These are phyloP conservation scores for Thymallus thymallus DNA, from an alignment of 2,113 vertebrate species.

Conservation along the genomic window DNA sequence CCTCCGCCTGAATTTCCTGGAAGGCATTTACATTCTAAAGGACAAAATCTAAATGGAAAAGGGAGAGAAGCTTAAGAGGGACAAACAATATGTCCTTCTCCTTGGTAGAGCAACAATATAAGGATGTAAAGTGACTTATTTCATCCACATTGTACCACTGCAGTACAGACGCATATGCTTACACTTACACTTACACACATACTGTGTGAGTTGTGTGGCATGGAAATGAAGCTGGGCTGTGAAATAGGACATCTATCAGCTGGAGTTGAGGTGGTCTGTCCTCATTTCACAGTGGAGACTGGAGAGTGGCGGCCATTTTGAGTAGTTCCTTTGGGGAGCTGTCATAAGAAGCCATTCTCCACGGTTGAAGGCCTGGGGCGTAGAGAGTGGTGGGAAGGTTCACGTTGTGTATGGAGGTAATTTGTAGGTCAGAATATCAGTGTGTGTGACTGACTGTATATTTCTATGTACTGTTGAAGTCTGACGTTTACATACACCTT, in stretches of 20 bases:
- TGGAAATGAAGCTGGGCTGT: neutral
- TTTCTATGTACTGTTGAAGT: no score
- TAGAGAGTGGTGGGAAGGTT: constrained; percentile 4
- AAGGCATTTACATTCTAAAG: neutral
- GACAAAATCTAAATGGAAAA: no score
- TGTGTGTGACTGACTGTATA: neutral
- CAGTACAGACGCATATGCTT: constrained; percentile 9
- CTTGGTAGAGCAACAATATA: neutral
- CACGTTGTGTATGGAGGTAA: neutral
- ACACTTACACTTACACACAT: constrained; percentile 11
- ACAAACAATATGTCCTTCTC: no score
- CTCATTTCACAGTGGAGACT: constrained; percentile 38
- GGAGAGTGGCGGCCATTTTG: constrained; percentile 40
- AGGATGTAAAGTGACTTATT: constrained; percentile 11
- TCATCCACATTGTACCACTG: neutral
- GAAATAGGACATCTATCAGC: constrained; percentile 54
- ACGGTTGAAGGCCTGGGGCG: constrained; percentile 15
- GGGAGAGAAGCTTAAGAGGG: no score
- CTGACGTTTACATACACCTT: no score
- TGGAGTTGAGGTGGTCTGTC: constrained; percentile 34
- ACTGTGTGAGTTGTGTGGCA: neutral
- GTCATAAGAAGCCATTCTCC: constrained; percentile 31
- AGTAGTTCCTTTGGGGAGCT: constrained; percentile 33
- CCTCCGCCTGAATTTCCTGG: neutral
- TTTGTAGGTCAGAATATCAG: neutral